Percentiles rank a stretch among this genome's conserved stretches.
phyloP scores from a whole-genome alignment of 2,113 vertebrate species.

The Hylia prasina region DNA sequence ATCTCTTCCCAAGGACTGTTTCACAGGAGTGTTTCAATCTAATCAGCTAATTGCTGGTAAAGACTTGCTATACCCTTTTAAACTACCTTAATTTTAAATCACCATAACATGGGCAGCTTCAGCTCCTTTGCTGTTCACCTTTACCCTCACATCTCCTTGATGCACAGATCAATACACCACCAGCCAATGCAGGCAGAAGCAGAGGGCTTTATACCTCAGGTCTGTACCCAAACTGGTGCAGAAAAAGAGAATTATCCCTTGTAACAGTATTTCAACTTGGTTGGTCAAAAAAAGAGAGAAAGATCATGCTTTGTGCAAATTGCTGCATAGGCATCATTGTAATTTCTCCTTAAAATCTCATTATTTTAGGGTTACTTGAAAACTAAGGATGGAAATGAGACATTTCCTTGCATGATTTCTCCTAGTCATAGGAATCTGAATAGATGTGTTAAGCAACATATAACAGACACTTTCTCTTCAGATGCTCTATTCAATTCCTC shows the following conservation, averaged over 20 bases:
- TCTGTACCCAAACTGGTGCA: no score
- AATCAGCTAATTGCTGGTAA: not conserved
- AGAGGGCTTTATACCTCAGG: not conserved
- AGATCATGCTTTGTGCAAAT: not conserved
- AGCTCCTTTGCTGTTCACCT: not conserved
- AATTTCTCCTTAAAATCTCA: not conserved
- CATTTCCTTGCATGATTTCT: not conserved
- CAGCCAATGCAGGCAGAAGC: not conserved
- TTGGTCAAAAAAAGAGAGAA: not conserved
- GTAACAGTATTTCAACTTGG: not conserved
- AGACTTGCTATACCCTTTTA: not conserved
- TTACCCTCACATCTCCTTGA: not conserved
- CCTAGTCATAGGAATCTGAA: not conserved
- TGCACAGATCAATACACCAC: not conserved
- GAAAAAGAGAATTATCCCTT: not conserved
- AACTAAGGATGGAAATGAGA: not conserved
- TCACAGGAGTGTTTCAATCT: not conserved
- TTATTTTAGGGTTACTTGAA: not conserved
- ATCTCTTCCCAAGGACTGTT: not conserved
- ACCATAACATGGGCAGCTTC: not conserved
- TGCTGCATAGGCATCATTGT: not conserved
- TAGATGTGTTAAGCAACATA: not conserved
- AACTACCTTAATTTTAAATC: not conserved
- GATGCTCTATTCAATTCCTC: not conserved
- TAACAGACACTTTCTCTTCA: not conserved